These are phyloP conservation scores for Aurelia aurita complex sp. Pacific DNA, from an alignment of 30 jellyfish, hydroid and myxozoan species.

Conservation along the genomic window DNA sequence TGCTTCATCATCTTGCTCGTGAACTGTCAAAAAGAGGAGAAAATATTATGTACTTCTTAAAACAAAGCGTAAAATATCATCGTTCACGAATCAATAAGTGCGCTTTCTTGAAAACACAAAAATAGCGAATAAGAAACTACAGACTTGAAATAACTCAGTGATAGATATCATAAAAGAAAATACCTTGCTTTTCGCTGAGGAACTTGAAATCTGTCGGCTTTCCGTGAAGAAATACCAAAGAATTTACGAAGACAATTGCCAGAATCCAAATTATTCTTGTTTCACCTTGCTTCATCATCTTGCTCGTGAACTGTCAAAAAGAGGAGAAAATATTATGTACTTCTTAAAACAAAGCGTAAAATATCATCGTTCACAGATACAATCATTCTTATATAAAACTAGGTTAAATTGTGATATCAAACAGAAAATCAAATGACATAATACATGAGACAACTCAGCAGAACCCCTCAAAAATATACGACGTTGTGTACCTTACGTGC, in stretches of 20 bases:
- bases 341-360: too few relatives aligned
- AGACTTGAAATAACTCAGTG: too few relatives aligned
- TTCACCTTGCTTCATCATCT: background rate
- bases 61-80: too few relatives aligned
- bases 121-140: too few relatives aligned
- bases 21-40: background rate
- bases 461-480: too few relatives aligned
- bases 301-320: background rate
- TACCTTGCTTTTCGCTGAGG: conserved; percentile 55
- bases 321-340: background rate
- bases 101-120: background rate
- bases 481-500: too few relatives aligned
- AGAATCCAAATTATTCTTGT: background rate
- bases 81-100: background rate
- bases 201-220: conserved; percentile 51
- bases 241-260: background rate
- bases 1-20: background rate
- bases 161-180: background rate
- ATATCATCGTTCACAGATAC: too few relatives aligned
- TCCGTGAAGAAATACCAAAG: conserved; percentile 1
- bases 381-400: too few relatives aligned
- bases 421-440: background rate
- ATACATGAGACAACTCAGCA: background rate
- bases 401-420: too few relatives aligned
- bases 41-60: too few relatives aligned